A percentile compares a stretch with the other conserved stretches of the same genome.
Conservation (phyloP, 2,113 vertebrate genomes). For the Hymenochirus boettgeri region DNA sequence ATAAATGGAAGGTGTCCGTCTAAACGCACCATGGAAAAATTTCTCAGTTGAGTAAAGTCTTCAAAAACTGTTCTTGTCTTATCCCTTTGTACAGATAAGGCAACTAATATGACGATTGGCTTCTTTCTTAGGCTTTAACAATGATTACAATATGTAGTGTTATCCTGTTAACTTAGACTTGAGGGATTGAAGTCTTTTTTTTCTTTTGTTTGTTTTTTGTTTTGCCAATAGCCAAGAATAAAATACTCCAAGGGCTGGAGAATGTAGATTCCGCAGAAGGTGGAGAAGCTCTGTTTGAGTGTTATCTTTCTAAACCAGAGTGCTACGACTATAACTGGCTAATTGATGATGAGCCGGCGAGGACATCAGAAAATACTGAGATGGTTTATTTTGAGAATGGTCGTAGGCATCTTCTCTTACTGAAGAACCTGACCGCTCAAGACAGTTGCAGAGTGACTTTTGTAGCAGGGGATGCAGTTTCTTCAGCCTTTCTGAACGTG, state of each 20-base stretch:
- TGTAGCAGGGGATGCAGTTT: conserved; percentile 68
- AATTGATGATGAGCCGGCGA: conserved; percentile 74
- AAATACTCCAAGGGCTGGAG: conserved; percentile 83
- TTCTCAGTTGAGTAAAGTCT: too few species aligned
- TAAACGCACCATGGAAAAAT: too few species aligned
- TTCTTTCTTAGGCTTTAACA: too few species aligned
- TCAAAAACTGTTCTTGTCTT: too few species aligned
- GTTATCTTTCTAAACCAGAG: conserved; percentile 81
- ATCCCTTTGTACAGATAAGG: too few species aligned
- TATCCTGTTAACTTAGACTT: too few species aligned
- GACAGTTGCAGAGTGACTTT: conserved; percentile 86
- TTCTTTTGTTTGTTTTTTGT: rapidly evolving
- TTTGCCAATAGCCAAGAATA: conserved; percentile 63
- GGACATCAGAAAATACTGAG: conserved; percentile 73
- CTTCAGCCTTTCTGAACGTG: conserved; percentile 81
- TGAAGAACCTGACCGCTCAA: conserved; percentile 77
- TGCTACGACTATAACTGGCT: conserved; percentile 80
- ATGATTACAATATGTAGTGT: too few species aligned
- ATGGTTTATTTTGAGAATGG: conserved; percentile 88
- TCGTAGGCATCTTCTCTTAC: conserved; percentile 80
- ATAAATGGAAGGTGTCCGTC: too few species aligned
- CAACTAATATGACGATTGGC: too few species aligned
- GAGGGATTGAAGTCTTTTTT: neutral
- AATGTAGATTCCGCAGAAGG: conserved; percentile 80
- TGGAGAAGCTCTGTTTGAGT: conserved; percentile 89